Base-by-base conservation (phyloP, 1,140 invertebrate species). In the Berghia stephanieae region DNA sequence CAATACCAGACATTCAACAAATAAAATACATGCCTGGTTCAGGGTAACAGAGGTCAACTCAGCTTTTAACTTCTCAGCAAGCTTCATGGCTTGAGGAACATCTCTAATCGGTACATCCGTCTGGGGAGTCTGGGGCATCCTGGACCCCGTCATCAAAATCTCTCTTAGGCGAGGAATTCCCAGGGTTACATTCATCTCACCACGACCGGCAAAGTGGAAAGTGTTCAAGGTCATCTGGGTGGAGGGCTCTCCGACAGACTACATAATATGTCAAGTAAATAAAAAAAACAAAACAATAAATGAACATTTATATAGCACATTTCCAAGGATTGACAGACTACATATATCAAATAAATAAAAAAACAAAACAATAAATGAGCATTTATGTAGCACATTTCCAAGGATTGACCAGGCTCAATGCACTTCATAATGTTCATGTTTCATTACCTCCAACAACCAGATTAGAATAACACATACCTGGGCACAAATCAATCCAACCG, bases 201-300 rank as follows among this genome's bases (percentile, higher is more conserved):
- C 97, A 91, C 97, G 93, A 89, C 98, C 98, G 83, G 98, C 98
- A 91, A 99, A 99, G 88, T 99, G 98, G 90, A 99, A 99, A 44
- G 98, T 99, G 85, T 99, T 99, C 79, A 99, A 89, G 83, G 98
- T 99, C 98, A 99, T 99, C 91, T 99, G 98, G 75, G 98, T 99
- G 3, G 97, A 99, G 0, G 98, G 98, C 90, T 99, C 98, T 77
- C 98, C 98, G 82, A 99, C 95, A 10, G 96, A 98, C 91, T 92
- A 86, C 6, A 81, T 75, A 46, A 77, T 75, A 10, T 27, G 8
- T 10, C 13, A 63, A 63, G 27, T 63, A 27, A 27, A 10, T 16
- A 63, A 8, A 63, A 63, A 63, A 31, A 10, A 63, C 8, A 10
- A 63, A 63, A 63, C 27, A 63, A 49, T 49, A 49, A 49, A 49